Evolutionary conservation across 2,113 vertebrate genomes (phyloP).

Genomic region (Protobothrops mucrosquamatus): DNA sequence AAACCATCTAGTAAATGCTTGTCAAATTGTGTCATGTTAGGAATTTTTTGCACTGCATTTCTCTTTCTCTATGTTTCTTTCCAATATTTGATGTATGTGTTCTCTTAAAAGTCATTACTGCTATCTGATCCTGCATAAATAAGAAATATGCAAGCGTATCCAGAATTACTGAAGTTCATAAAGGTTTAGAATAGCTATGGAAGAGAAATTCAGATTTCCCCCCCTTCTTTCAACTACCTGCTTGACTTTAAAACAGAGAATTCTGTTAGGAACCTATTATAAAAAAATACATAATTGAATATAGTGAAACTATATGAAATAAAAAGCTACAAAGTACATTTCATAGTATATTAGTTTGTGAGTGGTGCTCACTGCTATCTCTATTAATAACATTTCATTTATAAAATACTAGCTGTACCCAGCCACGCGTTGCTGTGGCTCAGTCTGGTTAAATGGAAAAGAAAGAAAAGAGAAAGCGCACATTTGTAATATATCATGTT

Average conservation of each 20-base stretch:
- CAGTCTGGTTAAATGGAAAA: too few species aligned
- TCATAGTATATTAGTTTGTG: conserved; percentile 48
- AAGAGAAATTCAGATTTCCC: conserved; percentile 51
- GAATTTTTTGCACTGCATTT: conserved; percentile 33
- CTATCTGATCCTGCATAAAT: conserved; percentile 1
- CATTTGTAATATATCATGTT: too few species aligned
- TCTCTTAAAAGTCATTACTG: conserved; percentile 2
- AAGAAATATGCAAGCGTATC: conserved; percentile 44
- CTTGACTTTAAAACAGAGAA: conserved; percentile 53
- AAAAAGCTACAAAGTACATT: conserved; percentile 38
- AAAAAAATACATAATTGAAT: conserved; percentile 53
- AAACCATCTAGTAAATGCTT: conserved; percentile 7
- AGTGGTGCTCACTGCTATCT: conserved; percentile 34
- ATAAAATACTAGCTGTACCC: conserved; percentile 38
- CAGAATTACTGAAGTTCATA: conserved; percentile 49
- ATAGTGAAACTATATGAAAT: conserved; percentile 60
- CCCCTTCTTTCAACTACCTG: conserved; percentile 34
- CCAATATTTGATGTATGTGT: neutral
- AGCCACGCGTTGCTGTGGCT: too few species aligned
- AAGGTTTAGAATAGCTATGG: conserved; percentile 44
- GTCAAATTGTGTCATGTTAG: conserved; percentile 30
- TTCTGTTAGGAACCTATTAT: conserved; percentile 45
- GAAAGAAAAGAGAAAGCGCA: too few species aligned
- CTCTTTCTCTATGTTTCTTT: conserved; percentile 14
- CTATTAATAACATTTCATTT: conserved; percentile 58